Percentiles rank a stretch among this genome's conserved stretches.
These are phyloP conservation scores for Nothobranchius kuhntae DNA, from an alignment of 2,113 vertebrate species.

Conservation along the genomic window DNA sequence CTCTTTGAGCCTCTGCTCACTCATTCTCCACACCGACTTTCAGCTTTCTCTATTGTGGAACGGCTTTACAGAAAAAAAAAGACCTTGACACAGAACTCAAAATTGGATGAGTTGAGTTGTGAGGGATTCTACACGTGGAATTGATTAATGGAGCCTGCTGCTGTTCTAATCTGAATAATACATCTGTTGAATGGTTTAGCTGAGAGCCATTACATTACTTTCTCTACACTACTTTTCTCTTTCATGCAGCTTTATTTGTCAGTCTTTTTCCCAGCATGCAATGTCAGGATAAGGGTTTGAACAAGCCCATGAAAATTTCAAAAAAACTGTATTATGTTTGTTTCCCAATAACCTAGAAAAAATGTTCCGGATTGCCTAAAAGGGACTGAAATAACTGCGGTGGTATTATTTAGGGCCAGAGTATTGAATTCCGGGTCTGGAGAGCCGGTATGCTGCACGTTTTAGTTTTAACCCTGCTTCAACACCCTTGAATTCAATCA, in stretches of 20 bases:
- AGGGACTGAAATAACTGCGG: slow-evolving; percentile 11
- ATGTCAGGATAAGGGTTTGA: background rate
- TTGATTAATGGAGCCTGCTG: background rate
- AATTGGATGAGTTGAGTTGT: background rate
- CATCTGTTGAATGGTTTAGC: background rate
- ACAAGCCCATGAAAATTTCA: background rate
- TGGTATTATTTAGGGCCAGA: background rate
- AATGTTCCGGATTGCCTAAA: background rate
- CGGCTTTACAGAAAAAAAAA: background rate
- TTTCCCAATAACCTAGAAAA: slow-evolving; percentile 26
- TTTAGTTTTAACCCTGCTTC: too few species aligned
- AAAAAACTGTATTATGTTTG: background rate
- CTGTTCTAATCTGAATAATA: slow-evolving; percentile 1
- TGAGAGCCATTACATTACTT: background rate
- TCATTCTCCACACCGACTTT: background rate
- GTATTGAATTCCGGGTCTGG: too few species aligned
- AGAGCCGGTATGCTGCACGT: too few species aligned
- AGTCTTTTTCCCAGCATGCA: background rate
- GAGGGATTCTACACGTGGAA: background rate
- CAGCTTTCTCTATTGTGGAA: background rate
- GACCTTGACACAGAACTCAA: background rate
- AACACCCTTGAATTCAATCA: too few species aligned
- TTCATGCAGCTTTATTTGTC: background rate
- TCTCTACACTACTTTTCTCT: background rate
- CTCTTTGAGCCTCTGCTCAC: background rate